Evolutionary conservation across 2,888 invertebrate species (phyloP), one percentile per base, ranked within the genome.

Genomic region (Aphodius granarius): DNA sequence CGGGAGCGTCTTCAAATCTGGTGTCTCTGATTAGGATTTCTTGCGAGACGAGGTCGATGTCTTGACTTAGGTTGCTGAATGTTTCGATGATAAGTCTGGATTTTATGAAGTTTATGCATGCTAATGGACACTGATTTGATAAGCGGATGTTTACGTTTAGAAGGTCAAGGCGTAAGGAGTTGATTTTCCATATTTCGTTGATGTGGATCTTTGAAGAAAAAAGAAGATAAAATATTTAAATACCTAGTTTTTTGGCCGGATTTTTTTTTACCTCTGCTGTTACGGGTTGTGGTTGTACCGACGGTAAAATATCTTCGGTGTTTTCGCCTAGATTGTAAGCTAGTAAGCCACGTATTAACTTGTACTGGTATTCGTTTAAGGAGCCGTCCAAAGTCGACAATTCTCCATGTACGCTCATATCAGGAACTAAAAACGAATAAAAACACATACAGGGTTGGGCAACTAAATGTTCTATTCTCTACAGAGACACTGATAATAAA

Each of bases 31-130:
- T 91, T 17, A 94, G 87, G 83, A 97, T 96, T 87, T 96, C 97
- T 87, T 95, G 95, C 0, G 97, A 98, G 0, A 97, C 95, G 18
- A 98, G 89, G 86, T 97, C 97, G 73, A 98, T 92, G 83, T 97
- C 97, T 87, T 96, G 96, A 15, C 95, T 93, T 70, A 94, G 91
- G 87, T 98, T 97, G 81, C 95, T 96, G 85, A 93, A 94, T 3
- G 94, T 93, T 85, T 97, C 97, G 73, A 96, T 91, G 65, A 94
- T 93, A 66, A 98, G 89, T 17, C 93, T 91, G 0, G 97, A 97
- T 86, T 94, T 95, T 80, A 97, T 95, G 86, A 98, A 97, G 88
- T 97, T 96, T 77, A 98, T 91, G 82, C 94, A 94, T 0, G 97
- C 96, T 70, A 98, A 88, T 5, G 93, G 90, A 0, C 89, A 86